These are phyloP conservation scores for Perccottus glenii DNA, from an alignment of 2,113 vertebrate genomes.

Conservation along the genomic window DNA sequence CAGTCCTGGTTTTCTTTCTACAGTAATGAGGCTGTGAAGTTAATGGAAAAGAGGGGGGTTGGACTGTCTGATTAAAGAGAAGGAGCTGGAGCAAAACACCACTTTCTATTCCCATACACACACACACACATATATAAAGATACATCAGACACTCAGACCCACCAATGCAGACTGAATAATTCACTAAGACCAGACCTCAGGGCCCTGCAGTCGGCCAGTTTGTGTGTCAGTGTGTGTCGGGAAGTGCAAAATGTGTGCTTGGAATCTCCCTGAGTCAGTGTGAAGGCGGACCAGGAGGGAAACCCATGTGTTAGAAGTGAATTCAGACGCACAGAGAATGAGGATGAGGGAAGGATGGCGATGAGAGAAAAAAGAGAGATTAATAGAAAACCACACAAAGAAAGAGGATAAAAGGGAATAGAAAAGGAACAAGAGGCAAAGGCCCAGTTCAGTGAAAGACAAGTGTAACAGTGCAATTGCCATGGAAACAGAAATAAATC, in stretches of 20 bases:
- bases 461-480: constrained; percentile 47
- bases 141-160: constrained; percentile 40
- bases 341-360: constrained; percentile 20
- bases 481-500: constrained; percentile 59
- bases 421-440: not conserved
- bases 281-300: constrained; percentile 62
- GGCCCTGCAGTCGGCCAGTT: constrained; percentile 49
- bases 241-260: constrained; percentile 14
- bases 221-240: constrained; percentile 17
- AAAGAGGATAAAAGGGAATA: constrained; percentile 3
- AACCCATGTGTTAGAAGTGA: constrained; percentile 55
- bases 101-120: constrained; percentile 36
- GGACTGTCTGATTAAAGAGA: constrained; percentile 44
- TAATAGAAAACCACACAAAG: not conserved
- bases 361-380: constrained; percentile 7
- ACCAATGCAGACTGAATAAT: constrained; percentile 70
- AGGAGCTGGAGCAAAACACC: constrained; percentile 42
- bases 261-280: constrained; percentile 66
- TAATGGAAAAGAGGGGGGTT: constrained; percentile 20
- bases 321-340: constrained; percentile 38
- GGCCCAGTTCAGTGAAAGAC: not conserved
- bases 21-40: constrained; percentile 41
- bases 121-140: constrained; percentile 1
- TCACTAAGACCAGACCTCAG: constrained; percentile 62
- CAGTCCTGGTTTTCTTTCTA: constrained; percentile 20